Evolutionary conservation across 2,113 vertebrate species (phyloP), one percentile per base, ranked within the genome.

Genomic region (Oreotragus oreotragus): DNA sequence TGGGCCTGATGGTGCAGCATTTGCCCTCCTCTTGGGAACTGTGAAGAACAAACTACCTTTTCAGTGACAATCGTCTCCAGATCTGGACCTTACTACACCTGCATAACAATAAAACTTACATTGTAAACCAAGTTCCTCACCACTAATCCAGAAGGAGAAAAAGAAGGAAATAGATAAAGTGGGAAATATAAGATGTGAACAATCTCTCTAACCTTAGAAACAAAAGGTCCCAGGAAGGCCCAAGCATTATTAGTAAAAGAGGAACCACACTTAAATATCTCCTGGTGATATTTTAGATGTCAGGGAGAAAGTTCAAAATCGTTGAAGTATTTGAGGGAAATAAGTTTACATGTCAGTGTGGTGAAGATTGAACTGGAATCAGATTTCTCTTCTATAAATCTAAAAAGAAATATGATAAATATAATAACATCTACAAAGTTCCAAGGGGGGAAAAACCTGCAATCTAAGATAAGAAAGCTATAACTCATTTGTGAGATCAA

Each of bases 381-480:
- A 97, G 64, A 77, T 25, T 81, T 97, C 43, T 88, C 55, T 80
- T 97, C 66, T 92, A 83, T 23, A 87, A 73, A 30, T 27, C 14
- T 96, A 95, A 89, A 76, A 92, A 17, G 3, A 84, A 94, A 76
- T 88, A 85, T 28, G 33, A 60, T 49, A 76, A 96, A 53, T 51
- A 55, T 36, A 91, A 86, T 51, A 97, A 85, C 89, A n/a, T 57
- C 83, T 93, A 84, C 62, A 91, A 97, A 86, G 23, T 83, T 92
- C 76, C 14, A 76, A 55, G 66, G 9, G 36, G 43, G 30, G 21
- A 33, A 53, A 91, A 92, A 13, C 19, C 10, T 88, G 33, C 9
- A 55, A 28, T 79, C 23, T 55, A 80, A 85, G 49, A 90, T 6
- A 47, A 21, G 6, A 97, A 91, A 93, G 43, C 45, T 92, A 28